Base-by-base conservation (phyloP, 37 sponge, comb jelly and placozoan genomes). In the Tethya wilhelma region DNA sequence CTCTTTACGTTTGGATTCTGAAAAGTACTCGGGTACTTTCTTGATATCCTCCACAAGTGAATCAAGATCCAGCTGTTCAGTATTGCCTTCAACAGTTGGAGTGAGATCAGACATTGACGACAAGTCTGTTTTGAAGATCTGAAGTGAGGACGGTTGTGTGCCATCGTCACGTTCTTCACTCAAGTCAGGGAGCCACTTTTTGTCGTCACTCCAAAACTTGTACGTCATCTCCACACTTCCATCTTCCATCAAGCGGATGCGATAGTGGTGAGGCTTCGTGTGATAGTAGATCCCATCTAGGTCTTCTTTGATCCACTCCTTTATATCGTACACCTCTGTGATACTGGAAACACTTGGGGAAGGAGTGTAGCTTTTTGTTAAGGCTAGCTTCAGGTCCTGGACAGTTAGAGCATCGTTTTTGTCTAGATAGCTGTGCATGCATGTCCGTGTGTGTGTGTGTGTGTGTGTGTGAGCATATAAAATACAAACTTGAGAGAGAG, bases 231-330 rank as follows among this genome's bases (percentile, higher is more conserved):
- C 66, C 34, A 64, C 66, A n/a, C n/a, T n/a, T 34, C 32, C 66
- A 4, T 64, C 66, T 33, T 34, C 66, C 26, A 64, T 34, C 34
- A 28, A 7, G 19, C 34, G 26, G 7, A 64, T 33, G 5, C 66
- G 66, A 32, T 29, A 64, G 31, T 64, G 66, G 32, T 64, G 66
- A 32, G 79, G 79, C 9, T 44, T 68, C 11, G 79, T 64, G 39
- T 79, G 79, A 4, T 68, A 67, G 49, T 79, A 68, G 8, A 79
- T 67, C 14, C 67, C 79, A 22, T 66, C 46, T 23, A 79, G 33
- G 79, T 56, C 19, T 39, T 65, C 38, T 55, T 67, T 20, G 4
- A 79, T 14, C 79, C 67, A 67, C 23, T 67, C 68, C 38, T 67
- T 79, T 0, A 65, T 65, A 44, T 79, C 25, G 23, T 67, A 67